phyloP scores from a whole-genome alignment of 2,113 vertebrate genomes.

The Pachyramphus minor region DNA sequence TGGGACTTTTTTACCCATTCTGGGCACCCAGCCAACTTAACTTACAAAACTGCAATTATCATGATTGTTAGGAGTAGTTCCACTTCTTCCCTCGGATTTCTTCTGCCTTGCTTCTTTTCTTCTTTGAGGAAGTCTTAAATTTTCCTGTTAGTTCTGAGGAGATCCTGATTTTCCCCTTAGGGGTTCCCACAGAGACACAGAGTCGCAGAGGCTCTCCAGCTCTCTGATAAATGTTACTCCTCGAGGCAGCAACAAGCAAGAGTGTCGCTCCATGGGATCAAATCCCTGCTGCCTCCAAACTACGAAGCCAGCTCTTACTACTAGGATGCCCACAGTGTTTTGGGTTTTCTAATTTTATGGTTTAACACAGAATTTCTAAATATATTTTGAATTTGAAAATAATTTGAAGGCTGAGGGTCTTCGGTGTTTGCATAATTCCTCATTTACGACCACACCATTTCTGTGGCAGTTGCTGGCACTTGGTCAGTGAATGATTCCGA shows the following conservation, averaged over 20 bases:
- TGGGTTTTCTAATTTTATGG: not conserved
- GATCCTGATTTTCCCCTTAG: not conserved
- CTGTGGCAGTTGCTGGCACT: not conserved
- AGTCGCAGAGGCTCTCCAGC: not conserved
- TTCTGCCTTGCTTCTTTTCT: slow-evolving; percentile 26
- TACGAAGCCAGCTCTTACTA: not conserved
- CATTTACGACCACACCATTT: rapidly evolving
- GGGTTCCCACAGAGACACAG: not conserved
- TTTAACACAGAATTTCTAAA: not conserved
- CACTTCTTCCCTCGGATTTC: not conserved
- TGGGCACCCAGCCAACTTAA: slow-evolving; percentile 45
- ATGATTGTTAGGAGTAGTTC: slow-evolving; percentile 7
- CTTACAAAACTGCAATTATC: slow-evolving; percentile 36
- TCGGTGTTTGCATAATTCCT: not conserved
- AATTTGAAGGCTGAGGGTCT: not conserved
- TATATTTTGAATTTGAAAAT: not conserved
- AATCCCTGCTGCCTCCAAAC: not conserved
- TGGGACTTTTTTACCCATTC: slow-evolving; percentile 1
- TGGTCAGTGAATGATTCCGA: rapidly evolving
- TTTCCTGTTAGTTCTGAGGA: slow-evolving; percentile 36
- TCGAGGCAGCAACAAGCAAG: not conserved
- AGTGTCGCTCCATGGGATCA: not conserved
- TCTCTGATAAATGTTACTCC: not conserved
- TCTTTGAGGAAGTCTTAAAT: slow-evolving; percentile 34
- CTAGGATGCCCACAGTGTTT: not conserved